phyloP scores from a whole-genome alignment of 2,113 vertebrate species.

The Oncorhynchus masou region DNA sequence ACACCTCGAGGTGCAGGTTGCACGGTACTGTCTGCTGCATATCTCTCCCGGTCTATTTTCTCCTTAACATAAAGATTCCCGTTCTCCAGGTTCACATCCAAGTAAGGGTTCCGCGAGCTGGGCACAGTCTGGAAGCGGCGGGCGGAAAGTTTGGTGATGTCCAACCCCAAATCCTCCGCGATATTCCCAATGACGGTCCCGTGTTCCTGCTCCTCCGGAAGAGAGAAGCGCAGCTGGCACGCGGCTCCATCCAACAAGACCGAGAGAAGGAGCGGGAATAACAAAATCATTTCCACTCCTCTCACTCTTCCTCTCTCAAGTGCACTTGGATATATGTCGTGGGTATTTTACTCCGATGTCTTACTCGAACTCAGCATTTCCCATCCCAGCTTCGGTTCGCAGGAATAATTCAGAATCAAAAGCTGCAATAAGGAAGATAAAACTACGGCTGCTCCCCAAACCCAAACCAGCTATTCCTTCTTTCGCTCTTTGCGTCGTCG shows the following conservation, averaged over 20 bases:
- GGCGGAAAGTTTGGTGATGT: slow-evolving; percentile 96
- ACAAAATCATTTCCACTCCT: slow-evolving; percentile 85
- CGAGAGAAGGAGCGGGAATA: slow-evolving; percentile 78
- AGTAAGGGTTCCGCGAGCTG: slow-evolving; percentile 89
- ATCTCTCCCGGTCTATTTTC: slow-evolving; percentile 93
- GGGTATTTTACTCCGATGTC: slow-evolving; percentile 65
- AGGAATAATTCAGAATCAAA: slow-evolving; percentile 50
- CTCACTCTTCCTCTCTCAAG: slow-evolving; percentile 47
- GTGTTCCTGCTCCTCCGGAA: slow-evolving; percentile 92
- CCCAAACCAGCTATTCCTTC: slow-evolving; percentile 51
- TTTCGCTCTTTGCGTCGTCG: slow-evolving; percentile 57
- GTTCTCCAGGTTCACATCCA: slow-evolving; percentile 93
- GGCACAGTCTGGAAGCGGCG: slow-evolving; percentile 92
- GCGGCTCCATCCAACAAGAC: slow-evolving; percentile 84
- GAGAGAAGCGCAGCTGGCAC: slow-evolving; percentile 90
- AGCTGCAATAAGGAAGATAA: slow-evolving; percentile 35
- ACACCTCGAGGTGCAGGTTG: slow-evolving; percentile 91
- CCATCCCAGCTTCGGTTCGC: slow-evolving; percentile 56
- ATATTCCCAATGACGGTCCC: slow-evolving; percentile 97
- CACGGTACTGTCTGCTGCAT: slow-evolving; percentile 90
- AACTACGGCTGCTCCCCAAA: slow-evolving; percentile 30
- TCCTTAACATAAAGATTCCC: slow-evolving; percentile 90
- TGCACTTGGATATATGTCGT: slow-evolving; percentile 58
- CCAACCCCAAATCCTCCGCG: slow-evolving; percentile 93
- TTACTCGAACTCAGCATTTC: slow-evolving; percentile 57